Percentiles rank a stretch among this genome's conserved stretches.
Conservation (phyloP, 2,888 invertebrate species). For the Pyralis farinalis region DNA sequence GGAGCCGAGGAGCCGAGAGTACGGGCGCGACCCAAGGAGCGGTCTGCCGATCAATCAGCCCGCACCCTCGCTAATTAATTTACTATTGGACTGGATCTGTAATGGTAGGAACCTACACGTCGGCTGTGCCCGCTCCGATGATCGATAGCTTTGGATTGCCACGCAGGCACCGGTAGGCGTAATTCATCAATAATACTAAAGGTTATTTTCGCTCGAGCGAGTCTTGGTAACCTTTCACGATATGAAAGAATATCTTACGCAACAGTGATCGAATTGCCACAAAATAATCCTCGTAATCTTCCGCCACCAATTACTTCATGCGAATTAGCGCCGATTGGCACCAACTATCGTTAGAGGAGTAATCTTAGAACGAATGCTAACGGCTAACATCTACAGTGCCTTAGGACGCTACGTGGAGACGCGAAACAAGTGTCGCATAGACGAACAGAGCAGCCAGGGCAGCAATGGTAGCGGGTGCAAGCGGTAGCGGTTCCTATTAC, state of each 20-base stretch:
- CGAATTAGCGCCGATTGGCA: no score
- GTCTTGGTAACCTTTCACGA: constrained; percentile 13
- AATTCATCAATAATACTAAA: constrained; percentile 21
- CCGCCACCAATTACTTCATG: no score
- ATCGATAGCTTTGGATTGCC: constrained; percentile 29
- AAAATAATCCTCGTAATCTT: no score
- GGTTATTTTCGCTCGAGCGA: constrained; percentile 15
- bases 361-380: no score
- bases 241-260: neutral
- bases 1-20: constrained; percentile 22
- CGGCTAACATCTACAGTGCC: no score
- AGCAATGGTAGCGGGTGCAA: no score
- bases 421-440: no score
- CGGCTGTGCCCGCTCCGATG: constrained; percentile 22
- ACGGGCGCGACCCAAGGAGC: constrained; percentile 42
- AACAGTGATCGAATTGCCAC: no score
- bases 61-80: constrained; percentile 56
- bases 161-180: constrained; percentile 17
- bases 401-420: no score
- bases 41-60: constrained; percentile 52
- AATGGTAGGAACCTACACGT: constrained; percentile 18
- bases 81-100: constrained; percentile 30
- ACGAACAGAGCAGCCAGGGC: no score
- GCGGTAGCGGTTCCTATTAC: no score
- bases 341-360: no score